Conservation (phyloP, 1,140 invertebrate genomes). For the Lepidurus couesii region DNA sequence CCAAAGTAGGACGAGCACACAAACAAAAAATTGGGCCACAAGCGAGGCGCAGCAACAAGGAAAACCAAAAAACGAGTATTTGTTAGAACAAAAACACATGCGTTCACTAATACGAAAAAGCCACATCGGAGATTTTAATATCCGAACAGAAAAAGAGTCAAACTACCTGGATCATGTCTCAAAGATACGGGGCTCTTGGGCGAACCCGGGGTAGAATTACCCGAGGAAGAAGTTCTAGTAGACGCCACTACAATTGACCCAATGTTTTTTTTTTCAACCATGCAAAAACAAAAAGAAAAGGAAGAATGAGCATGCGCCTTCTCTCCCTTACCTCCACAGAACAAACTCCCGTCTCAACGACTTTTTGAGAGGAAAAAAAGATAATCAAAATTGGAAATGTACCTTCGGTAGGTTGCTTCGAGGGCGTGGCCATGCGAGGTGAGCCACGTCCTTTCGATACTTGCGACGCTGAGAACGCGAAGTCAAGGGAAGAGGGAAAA, state of each 20-base stretch:
- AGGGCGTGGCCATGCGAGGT: slow-evolving; percentile 2
- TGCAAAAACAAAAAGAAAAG: slow-evolving; percentile 2
- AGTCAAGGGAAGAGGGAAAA: neutral
- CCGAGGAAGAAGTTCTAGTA: neutral
- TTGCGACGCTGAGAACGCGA: slow-evolving; percentile 11
- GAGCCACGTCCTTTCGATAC: slow-evolving; percentile 7
- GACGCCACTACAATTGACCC: neutral
- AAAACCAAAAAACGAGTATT: slow-evolving; percentile 31
- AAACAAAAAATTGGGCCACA: neutral
- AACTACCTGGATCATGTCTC: neutral
- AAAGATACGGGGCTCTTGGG: slow-evolving; percentile 19
- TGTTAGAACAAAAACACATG: slow-evolving; percentile 17
- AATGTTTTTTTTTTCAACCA: slow-evolving; percentile 12
- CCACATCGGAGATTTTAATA: neutral
- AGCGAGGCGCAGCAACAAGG: slow-evolving; percentile 24
- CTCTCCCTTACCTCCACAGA: neutral
- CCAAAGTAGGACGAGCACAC: slow-evolving; percentile 28
- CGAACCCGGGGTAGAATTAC: slow-evolving; percentile 26
- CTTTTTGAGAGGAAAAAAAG: neutral
- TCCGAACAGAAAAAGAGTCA: neutral
- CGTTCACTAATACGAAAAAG: neutral
- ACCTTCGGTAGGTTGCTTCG: slow-evolving; percentile 10
- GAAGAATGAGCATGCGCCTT: neutral
- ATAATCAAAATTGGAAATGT: neutral
- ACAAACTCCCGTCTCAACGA: neutral